phyloP scores from a whole-genome alignment of 2,888 invertebrate genomes.

The Tortricodes alternella region DNA sequence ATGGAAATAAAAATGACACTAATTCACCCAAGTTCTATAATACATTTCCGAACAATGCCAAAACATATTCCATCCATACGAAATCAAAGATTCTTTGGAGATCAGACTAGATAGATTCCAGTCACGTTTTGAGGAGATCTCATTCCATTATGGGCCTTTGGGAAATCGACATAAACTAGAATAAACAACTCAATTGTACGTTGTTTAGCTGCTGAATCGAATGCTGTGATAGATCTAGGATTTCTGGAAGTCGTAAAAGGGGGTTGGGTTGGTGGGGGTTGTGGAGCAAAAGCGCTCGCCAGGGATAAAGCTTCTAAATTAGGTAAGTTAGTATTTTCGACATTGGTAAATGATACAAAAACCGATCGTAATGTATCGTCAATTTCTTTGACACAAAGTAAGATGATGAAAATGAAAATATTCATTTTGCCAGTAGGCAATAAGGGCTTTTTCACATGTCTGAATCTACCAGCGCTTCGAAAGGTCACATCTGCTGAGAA shows the following conservation, averaged over 20 bases:
- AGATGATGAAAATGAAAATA: too few relatives aligned
- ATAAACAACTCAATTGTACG: conserved; percentile 39
- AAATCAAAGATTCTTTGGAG: conserved; percentile 24
- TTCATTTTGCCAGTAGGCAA: too few relatives aligned
- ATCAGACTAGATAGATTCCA: conserved; percentile 18
- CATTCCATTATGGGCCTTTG: conserved; percentile 36
- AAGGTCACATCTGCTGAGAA: too few relatives aligned
- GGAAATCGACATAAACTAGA: conserved; percentile 37
- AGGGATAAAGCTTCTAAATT: too few relatives aligned
- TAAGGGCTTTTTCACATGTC: too few relatives aligned
- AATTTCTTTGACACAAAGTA: too few relatives aligned
- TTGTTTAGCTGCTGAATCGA: conserved; percentile 35
- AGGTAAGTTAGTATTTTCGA: too few relatives aligned
- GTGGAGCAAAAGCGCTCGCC: too few relatives aligned
- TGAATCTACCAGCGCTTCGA: too few relatives aligned
- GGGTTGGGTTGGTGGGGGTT: not conserved
- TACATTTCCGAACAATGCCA: not conserved
- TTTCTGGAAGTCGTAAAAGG: conserved; percentile 4
- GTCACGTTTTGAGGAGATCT: conserved; percentile 34
- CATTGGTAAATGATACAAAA: too few relatives aligned
- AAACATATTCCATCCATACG: conserved; percentile 10
- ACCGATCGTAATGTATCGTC: too few relatives aligned
- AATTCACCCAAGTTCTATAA: not conserved
- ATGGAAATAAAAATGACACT: not conserved
- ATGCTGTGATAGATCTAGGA: conserved; percentile 26